Evolutionary conservation across 1,140 invertebrate genomes (phyloP).

Genomic region (Hormaphis cornu): DNA sequence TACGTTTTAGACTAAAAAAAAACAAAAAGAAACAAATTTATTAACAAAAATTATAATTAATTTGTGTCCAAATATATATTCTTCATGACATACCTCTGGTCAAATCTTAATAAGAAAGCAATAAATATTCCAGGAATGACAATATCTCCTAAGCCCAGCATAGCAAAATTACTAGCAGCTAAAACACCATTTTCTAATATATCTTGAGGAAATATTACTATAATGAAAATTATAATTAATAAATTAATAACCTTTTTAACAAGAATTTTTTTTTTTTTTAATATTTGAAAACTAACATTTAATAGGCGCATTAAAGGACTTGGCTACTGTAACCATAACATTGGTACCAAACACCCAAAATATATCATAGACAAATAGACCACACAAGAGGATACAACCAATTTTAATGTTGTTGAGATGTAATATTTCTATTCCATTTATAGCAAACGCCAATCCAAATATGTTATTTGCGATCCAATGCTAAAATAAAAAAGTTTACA

Average conservation of each 20-base stretch:
- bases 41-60: no score
- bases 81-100: conserved; percentile 53
- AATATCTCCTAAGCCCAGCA: conserved; percentile 97
- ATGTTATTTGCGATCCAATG: conserved; percentile 99
- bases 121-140: conserved; percentile 99
- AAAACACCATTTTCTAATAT: conserved; percentile 78
- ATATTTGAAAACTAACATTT: conserved; percentile 59
- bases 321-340: conserved; percentile 99
- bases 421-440: conserved; percentile 94
- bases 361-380: conserved; percentile 97
- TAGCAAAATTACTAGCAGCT: conserved; percentile 89
- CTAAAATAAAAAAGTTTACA: conserved; percentile 49
- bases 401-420: conserved; percentile 94
- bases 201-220: conserved; percentile 97
- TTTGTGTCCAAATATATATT: background rate
- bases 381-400: conserved; percentile 88
- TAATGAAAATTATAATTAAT: conserved; percentile 38
- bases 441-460: conserved; percentile 94
- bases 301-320: conserved; percentile 97
- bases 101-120: conserved; percentile 89
- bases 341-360: conserved; percentile 99
- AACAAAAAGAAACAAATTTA: no score
- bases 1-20: conserved; percentile 67
- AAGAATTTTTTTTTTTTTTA: background rate
- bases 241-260: background rate